Conservation (phyloP, 2,113 vertebrate genomes). For the Poeciliopsis retropinna region DNA sequence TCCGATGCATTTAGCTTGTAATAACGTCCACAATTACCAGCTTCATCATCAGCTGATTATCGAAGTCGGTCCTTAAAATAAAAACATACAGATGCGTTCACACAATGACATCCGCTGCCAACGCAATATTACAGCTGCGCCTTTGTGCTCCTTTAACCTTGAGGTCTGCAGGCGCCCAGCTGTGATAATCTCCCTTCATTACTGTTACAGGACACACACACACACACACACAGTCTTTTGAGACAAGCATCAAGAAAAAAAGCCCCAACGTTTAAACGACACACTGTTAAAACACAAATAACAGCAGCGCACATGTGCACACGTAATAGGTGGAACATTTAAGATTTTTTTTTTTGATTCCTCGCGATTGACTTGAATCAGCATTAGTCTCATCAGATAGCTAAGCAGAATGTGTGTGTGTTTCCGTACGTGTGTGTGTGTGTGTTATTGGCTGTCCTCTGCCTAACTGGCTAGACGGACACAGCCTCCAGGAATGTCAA, state of each 20-base stretch:
- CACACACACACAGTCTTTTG: conserved; percentile 28
- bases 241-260: conserved; percentile 70
- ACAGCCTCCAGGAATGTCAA: conserved; percentile 81
- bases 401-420: conserved; percentile 47
- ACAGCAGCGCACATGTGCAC: conserved; percentile 15
- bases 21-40: not conserved
- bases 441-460: conserved; percentile 77
- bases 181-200: conserved; percentile 81
- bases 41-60: not conserved
- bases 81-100: conserved; percentile 33
- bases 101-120: conserved; percentile 27
- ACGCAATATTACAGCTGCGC: conserved; percentile 48
- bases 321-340: conserved; percentile 59
- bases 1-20: not conserved
- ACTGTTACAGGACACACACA: conserved; percentile 66
- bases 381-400: conserved; percentile 76
- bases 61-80: not conserved
- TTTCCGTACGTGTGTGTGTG: conserved; percentile 46
- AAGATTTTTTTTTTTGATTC: conserved; percentile 60
- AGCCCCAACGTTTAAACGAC: conserved; percentile 41
- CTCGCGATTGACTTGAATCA: conserved; percentile 73
- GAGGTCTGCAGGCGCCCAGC: conserved; percentile 69
- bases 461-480: conserved; percentile 78
- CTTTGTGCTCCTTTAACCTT: conserved; percentile 79
- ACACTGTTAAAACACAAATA: conserved; percentile 20